Evolutionary conservation across 2,113 vertebrate genomes (phyloP), one percentile per base, ranked within the genome.

Genomic region (Chiloscyllium plagiosum): DNA sequence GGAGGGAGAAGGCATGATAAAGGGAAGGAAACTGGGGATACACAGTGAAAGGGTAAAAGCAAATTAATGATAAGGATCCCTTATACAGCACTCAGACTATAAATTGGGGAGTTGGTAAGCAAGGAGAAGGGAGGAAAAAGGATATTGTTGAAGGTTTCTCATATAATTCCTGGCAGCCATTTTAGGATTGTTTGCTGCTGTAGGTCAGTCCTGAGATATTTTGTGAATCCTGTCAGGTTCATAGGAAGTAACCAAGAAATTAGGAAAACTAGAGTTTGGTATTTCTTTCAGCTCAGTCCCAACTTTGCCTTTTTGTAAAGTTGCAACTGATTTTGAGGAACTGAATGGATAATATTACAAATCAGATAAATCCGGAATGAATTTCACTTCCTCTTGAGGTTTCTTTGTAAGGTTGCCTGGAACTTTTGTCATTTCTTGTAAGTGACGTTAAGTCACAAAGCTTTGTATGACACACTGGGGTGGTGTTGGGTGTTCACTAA

Each of bases 341-440:
- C 92, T 69, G 10, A 37, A 42, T 52, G 42, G 26, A 95, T 76
- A 33, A 15, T 95, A 72, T 70, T 50, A 95, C 37, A 69, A 61
- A 29, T 95, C 93, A 72, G 42, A 26, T 5, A n/a, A 15, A 66
- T 22, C n/a, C 0, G 19, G 33, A 93, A 12, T 72, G 15, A 95
- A n/a, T 19, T 95, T 95, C 69, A 95, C 47, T 95, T 95, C 94
- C 94, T 76, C 68, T 52, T 76, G 69, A 42, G 26, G 13, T 10
- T 47, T 66, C 29, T 22, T 24, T 94, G 92, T 94, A 61, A 61
- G 66, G n/a, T 93, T n/a, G 12, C 85, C 52, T n/a, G 52, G 52
- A 61, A 15, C 5, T 93, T 12, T 95, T 50, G 42, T 50, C 47
- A 29, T 72, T 95, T 95, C 68, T 70, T 29, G 94, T 52, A 95